Evolutionary conservation across 2,113 vertebrate genomes (phyloP).

Genomic region (Lampris incognitus): DNA sequence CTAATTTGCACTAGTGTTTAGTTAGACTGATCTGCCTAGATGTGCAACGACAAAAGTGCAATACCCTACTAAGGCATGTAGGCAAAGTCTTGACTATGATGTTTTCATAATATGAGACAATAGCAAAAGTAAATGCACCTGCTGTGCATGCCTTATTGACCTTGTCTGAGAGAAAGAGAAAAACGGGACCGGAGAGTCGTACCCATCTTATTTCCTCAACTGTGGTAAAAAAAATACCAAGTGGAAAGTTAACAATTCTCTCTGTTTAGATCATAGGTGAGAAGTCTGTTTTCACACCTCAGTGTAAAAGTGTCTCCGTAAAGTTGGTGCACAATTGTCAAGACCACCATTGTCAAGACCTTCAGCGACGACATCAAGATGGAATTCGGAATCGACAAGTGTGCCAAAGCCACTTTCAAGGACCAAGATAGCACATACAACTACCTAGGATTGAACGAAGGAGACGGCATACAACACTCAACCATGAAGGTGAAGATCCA

Average conservation of each 20-base stretch:
- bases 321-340: slow-evolving; percentile 1
- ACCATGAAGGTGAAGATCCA: no score
- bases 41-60: slow-evolving; percentile 22
- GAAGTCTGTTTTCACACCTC: slow-evolving; percentile 20
- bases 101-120: slow-evolving; percentile 34
- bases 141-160: slow-evolving; percentile 8
- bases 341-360: no score
- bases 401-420: no score
- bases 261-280: slow-evolving; percentile 28
- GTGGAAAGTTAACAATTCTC: slow-evolving; percentile 12
- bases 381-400: no score
- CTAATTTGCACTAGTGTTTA: slow-evolving; percentile 20
- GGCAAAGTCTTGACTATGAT: slow-evolving; percentile 43
- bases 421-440: no score
- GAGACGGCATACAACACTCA: no score
- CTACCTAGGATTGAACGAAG: no score
- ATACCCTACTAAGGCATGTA: slow-evolving; percentile 63
- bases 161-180: slow-evolving; percentile 27
- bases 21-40: slow-evolving; percentile 8
- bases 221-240: slow-evolving; percentile 20
- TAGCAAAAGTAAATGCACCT: slow-evolving; percentile 33
- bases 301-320: slow-evolving; percentile 21
- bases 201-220: slow-evolving; percentile 18
- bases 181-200: background rate
- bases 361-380: no score